phyloP scores from a whole-genome alignment of 2,797 vertebrate species.

The Protosalanx chinensis region DNA sequence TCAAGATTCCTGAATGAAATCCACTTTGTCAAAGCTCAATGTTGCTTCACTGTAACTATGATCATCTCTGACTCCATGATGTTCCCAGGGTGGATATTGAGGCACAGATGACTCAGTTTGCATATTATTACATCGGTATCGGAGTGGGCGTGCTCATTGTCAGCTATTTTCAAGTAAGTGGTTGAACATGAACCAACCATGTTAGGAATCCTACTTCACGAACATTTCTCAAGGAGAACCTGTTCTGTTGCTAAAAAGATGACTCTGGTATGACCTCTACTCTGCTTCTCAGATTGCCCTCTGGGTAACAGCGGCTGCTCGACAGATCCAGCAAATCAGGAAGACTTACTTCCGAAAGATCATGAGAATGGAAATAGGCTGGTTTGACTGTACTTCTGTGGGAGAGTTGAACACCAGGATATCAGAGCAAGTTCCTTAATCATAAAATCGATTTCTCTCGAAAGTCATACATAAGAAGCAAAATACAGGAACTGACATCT shows the following conservation, averaged over 20 bases:
- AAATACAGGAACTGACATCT: too few species aligned
- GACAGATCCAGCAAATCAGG: constrained; percentile 72
- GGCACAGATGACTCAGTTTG: constrained; percentile 74
- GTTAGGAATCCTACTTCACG: neutral
- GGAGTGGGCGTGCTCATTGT: constrained; percentile 68
- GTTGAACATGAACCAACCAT: neutral
- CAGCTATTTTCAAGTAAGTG: constrained; percentile 77
- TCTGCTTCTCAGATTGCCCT: constrained; percentile 64
- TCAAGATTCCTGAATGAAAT: neutral
- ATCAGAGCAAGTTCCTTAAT: constrained; percentile 71
- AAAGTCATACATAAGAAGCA: too few species aligned
- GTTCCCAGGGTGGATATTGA: constrained; percentile 73
- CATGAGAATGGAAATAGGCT: constrained; percentile 82
- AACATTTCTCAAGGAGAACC: neutral
- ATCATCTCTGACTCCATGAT: constrained; percentile 15
- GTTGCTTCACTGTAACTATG: neutral
- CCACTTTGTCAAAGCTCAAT: too few species aligned
- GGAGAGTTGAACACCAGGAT: constrained; percentile 82
- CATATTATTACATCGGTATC: constrained; percentile 76
- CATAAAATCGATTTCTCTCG: neutral
- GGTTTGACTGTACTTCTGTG: constrained; percentile 82
- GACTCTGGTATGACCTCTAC: neutral
- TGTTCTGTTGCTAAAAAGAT: neutral
- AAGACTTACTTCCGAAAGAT: constrained; percentile 77
- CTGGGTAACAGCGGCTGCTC: constrained; percentile 76